Evolutionary conservation across 2,797 vertebrate species (phyloP), one percentile per base, ranked within the genome.

Genomic region (Coregonus sp.): DNA sequence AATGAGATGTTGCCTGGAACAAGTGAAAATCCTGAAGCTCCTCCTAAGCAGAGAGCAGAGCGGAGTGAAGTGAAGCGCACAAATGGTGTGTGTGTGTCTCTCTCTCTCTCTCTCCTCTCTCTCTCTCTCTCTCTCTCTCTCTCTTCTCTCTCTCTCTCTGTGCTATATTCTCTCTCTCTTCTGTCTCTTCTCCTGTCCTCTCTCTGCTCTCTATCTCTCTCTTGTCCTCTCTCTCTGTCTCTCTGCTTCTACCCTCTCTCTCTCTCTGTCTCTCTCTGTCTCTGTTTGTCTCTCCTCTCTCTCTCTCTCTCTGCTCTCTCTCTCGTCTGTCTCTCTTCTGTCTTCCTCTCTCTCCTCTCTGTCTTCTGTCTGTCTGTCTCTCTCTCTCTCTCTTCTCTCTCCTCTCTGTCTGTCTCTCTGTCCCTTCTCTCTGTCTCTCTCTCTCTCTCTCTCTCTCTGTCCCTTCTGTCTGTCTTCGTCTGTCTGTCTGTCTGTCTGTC

Each of bases 11-110:
- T 85, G 85, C 72, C 78, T 78, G 77, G 73, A 90, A 86, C 82
- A 76, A 84, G 79, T 84, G 82, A 79, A 83, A 85, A 86, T 83
- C 78, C 72, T 78, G 83, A 89, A 89, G 90, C 92, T 92, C 90
- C 91, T 91, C 91, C 91, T 87, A 85, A 83, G 77, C 83, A 70
- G 82, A 54, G 40, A 71, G 7, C 9, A 7, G 14, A n/a, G 50
- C 50, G 1, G 51, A 15, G 4, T 16, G 16, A 15, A 25, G 6
- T 5, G 54, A 7, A 70, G 81, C 72, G 89, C 86, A 87, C 89
- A 87, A 91, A 87, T 86, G 84, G 82, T 25, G 25, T 25, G 25
- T 25, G n/a, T n/a, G 25, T 25, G 25, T 25, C 5, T 37, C 35
- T 37, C 35, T 37, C 35, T 37, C 35, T 37, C 5, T 37, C 35